Evolutionary conservation across 2,888 invertebrate genomes (phyloP).

Genomic region (Parnassius glacialis): DNA sequence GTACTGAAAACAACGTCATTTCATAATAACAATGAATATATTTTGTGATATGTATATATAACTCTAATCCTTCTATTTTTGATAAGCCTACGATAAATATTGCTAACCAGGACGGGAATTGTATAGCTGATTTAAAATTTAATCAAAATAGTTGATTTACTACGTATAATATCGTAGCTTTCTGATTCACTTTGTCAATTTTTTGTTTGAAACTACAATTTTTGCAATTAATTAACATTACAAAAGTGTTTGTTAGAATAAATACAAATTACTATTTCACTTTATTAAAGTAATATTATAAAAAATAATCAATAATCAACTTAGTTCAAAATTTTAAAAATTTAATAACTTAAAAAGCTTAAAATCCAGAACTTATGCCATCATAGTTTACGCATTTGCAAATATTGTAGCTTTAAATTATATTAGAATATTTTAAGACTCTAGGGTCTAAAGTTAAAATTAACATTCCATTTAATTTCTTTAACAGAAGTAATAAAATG

Average conservation of each 20-base stretch:
- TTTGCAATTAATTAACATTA: slow-evolving; percentile 21
- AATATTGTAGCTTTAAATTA: slow-evolving; percentile 25
- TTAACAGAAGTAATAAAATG: not conserved
- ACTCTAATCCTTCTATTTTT: slow-evolving; percentile 80
- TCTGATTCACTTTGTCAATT: slow-evolving; percentile 6
- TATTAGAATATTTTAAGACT: slow-evolving; percentile 7
- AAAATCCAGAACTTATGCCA: slow-evolving; percentile 7
- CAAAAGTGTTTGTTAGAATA: not conserved
- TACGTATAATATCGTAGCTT: slow-evolving; percentile 19
- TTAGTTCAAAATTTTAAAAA: slow-evolving; percentile 5
- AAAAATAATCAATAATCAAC: not conserved
- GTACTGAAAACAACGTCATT: slow-evolving; percentile 70
- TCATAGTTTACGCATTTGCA: slow-evolving; percentile 23
- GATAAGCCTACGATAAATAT: slow-evolving; percentile 75
- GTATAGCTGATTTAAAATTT: slow-evolving; percentile 56
- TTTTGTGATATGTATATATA: slow-evolving; percentile 78
- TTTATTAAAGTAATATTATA: not conserved
- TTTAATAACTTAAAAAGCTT: not conserved
- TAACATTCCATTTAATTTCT: slow-evolving; percentile 23
- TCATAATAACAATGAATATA: slow-evolving; percentile 76
- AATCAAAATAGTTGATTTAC: slow-evolving; percentile 28
- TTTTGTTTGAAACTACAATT: slow-evolving; percentile 19
- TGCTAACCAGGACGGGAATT: slow-evolving; percentile 67
- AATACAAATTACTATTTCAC: not conserved
- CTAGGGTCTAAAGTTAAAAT: slow-evolving; percentile 4